Percentiles rank a stretch among this genome's conserved stretches.
phyloP scores from a whole-genome alignment of 2,113 vertebrate genomes.

The Dipodomys ordii region DNA sequence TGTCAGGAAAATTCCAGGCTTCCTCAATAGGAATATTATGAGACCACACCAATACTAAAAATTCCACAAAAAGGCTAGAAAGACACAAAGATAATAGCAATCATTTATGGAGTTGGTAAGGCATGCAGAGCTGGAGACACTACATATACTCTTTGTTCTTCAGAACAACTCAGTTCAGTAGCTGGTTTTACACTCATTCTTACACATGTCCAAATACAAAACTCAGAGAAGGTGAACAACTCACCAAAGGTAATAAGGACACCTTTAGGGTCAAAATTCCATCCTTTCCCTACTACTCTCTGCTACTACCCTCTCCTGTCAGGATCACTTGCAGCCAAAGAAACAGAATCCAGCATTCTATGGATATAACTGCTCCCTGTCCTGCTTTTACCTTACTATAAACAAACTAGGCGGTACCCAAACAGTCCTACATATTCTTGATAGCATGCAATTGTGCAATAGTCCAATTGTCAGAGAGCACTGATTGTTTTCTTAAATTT shows the following conservation, averaged over 20 bases:
- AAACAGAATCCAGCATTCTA: background rate
- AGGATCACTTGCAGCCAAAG: background rate
- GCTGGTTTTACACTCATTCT: background rate
- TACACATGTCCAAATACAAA: slow-evolving; percentile 10
- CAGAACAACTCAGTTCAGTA: background rate
- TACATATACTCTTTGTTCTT: background rate
- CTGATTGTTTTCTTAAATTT: background rate
- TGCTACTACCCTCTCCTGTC: too few relatives aligned
- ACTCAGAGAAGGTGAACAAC: background rate
- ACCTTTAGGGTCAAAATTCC: background rate
- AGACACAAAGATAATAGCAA: background rate
- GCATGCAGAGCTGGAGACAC: background rate
- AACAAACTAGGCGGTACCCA: background rate
- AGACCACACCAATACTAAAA: background rate
- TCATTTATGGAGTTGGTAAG: background rate
- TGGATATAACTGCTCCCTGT: too few relatives aligned
- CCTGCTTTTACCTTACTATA: background rate
- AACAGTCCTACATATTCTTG: background rate
- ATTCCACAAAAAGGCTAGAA: background rate
- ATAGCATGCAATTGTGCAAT: background rate
- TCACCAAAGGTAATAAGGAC: background rate
- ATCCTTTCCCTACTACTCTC: background rate
- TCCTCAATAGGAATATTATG: background rate
- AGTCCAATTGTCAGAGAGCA: background rate
- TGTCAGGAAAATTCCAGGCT: background rate